Evolutionary conservation across 2,113 vertebrate species (phyloP), one percentile per base, ranked within the genome.

Genomic region (Muntiacus reevesi): DNA sequence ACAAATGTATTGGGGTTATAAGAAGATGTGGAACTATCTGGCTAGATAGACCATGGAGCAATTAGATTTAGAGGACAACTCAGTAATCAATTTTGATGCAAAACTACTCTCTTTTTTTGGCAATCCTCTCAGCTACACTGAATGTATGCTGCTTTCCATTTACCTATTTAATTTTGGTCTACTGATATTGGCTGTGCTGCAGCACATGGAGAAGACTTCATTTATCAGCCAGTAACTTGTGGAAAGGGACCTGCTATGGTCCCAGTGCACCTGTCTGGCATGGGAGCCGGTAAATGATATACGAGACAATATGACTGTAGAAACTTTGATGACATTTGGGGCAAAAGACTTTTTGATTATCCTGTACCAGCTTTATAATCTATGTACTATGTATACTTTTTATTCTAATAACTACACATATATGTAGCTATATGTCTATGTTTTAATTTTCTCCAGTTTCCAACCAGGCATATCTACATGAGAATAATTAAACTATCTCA

Each of bases 381-480:
- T 45, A 67, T 17, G 45, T 83, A 28, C 47, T 55, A 71, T 30
- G 50, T 82, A 10, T 40, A 52, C 3, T 33, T 76, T 64, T 92
- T 93, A 67, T 87, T 95, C 19, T 97, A 81, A 21, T 87, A 64
- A 85, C n/a, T 85, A 40, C 40, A 59, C 3, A 45, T 87, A 47
- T 83, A 33, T 25, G 15, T 85, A 76, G 28, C 43, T 64, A 43
- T 40, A 33, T 30, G 54, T 59, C 74, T 84, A 43, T 55, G 4
- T 14, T 79, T 96, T 92, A 59, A 90, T 92, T 95, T 95, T 95
- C n/a, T 64, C 16, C 19, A 89, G n/a, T 82, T 94, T 97, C 47
- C 88, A 97, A 60, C 45, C n/a, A 76, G n/a, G 47, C 19, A 82
- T 88, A 94, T 76, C 83, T 85, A 95, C 52, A 76, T 62, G 23